Evolutionary conservation across 2,113 vertebrate species (phyloP), one percentile per base, ranked within the genome.

Genomic region (Leptosomus discolor): DNA sequence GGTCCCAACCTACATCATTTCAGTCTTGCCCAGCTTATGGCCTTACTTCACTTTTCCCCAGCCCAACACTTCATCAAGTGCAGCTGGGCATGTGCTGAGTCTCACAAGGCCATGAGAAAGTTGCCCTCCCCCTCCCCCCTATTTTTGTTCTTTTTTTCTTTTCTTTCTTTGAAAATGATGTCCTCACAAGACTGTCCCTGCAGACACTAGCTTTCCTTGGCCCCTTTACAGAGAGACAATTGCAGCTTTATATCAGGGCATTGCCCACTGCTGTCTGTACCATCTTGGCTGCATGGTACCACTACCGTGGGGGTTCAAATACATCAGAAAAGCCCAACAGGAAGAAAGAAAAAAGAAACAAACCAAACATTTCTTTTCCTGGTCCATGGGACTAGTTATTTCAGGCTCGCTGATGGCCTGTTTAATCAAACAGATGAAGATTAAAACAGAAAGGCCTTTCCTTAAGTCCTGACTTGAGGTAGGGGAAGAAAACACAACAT

Each of bases 341-440:
- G 8, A 76, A 73, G 8, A 5, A 17, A 7, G 20, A 48, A 45
- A 26, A 19, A 27, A 15, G 12, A 27, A 4, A 1, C 2, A 54
- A 18, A 32, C 54, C 54, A 15, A 29, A 53, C 51, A 26, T 43
- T 50, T 46, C 2, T 78, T 57, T 70, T 50, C n/a, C 46, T 67
- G 7, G 11, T 74, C 15, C 27, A 8, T 43, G 11, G 45, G 15
- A n/a, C 30, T 69, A 32, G 14, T 61, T 48, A 7, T 46, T 88
- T 63, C 37, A 75, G n/a, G n/a, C 32, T 67, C 0, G 0, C 7
- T 67, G 37, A 26, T 7, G 6, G 32, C 14, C 27, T 77, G 29
- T 13, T 90, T 16, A n/a, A 29, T n/a, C 20, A 48, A 53, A 75
- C 9, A 65, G 14, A 27, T 65, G 45, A 39, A 53, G 6, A 17